A percentile compares a stretch with the other conserved stretches of the same genome.
Evolutionary conservation across 2,797 vertebrate genomes (phyloP).

Genomic region (Sandelia bainsii): DNA sequence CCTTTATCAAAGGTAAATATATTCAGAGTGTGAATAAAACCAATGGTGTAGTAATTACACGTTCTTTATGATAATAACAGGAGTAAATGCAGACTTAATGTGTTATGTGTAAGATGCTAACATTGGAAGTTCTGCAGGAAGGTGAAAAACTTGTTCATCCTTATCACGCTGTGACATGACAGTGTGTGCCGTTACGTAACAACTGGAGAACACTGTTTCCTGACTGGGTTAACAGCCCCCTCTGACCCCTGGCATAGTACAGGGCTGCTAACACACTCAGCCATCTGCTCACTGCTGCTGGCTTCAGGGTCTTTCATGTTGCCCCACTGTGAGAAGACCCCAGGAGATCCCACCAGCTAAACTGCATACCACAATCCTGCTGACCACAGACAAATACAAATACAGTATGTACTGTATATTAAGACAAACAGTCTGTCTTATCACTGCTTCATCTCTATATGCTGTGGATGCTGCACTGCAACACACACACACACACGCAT

Average conservation of each 20-base stretch:
- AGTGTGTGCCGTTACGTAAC: constrained; percentile 11
- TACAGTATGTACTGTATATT: too few species aligned
- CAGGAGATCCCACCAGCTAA: constrained; percentile 46
- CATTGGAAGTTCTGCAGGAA: not conserved
- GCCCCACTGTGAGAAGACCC: constrained; percentile 37
- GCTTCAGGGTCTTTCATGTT: constrained; percentile 43
- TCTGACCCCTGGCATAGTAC: constrained; percentile 58
- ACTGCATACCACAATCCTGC: constrained; percentile 42
- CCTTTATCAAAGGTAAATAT: too few species aligned
- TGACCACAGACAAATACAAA: constrained; percentile 17
- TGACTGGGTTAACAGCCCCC: constrained; percentile 43
- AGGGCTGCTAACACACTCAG: constrained; percentile 61
- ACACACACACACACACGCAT: constrained; percentile 16
- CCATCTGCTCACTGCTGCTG: constrained; percentile 75
- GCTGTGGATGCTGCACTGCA: constrained; percentile 6
- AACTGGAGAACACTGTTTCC: constrained; percentile 41
- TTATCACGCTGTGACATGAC: not conserved
- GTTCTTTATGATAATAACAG: too few species aligned
- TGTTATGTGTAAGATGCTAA: too few species aligned
- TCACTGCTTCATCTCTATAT: constrained; percentile 5
- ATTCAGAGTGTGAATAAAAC: too few species aligned
- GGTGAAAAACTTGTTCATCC: constrained; percentile 7
- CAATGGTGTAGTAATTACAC: too few species aligned
- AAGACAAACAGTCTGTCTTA: constrained; percentile 21
- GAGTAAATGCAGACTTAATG: too few species aligned